These are phyloP conservation scores for Lamproptera curius DNA, from an alignment of 2,888 invertebrate genomes.

Conservation along the genomic window DNA sequence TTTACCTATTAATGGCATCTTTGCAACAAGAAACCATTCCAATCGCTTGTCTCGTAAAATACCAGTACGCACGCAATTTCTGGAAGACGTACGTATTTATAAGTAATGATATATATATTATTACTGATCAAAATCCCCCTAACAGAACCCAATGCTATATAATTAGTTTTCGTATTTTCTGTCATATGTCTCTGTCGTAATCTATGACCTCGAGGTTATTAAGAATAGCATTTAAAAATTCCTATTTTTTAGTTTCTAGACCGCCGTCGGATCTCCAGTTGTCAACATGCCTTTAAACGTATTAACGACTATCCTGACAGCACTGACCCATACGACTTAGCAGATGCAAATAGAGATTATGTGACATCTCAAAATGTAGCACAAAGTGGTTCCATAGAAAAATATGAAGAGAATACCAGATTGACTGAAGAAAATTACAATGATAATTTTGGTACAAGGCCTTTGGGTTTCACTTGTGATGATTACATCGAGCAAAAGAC, in stretches of 20 bases:
- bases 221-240: constrained; percentile 26
- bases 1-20: constrained; percentile 71
- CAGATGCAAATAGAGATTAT: constrained; percentile 29
- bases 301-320: constrained; percentile 47
- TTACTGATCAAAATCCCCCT: constrained; percentile 10
- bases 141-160: no score
- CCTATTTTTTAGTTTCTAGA: constrained; percentile 50
- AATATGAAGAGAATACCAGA: constrained; percentile 25
- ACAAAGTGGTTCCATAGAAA: constrained; percentile 26
- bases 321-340: constrained; percentile 43
- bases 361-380: constrained; percentile 2
- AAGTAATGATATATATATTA: no score
- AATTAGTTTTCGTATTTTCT: no score
- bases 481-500: constrained; percentile 59
- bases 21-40: constrained; percentile 73
- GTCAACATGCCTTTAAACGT: constrained; percentile 49
- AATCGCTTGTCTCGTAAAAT: constrained; percentile 73
- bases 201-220: constrained; percentile 56
- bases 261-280: constrained; percentile 63
- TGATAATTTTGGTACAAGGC: constrained; percentile 44
- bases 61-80: constrained; percentile 64
- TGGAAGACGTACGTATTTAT: constrained; percentile 73
- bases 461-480: constrained; percentile 51
- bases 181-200: neutral
- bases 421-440: constrained; percentile 30